phyloP scores from a whole-genome alignment of 2,113 vertebrate species.

The Asarcornis scutulata region DNA sequence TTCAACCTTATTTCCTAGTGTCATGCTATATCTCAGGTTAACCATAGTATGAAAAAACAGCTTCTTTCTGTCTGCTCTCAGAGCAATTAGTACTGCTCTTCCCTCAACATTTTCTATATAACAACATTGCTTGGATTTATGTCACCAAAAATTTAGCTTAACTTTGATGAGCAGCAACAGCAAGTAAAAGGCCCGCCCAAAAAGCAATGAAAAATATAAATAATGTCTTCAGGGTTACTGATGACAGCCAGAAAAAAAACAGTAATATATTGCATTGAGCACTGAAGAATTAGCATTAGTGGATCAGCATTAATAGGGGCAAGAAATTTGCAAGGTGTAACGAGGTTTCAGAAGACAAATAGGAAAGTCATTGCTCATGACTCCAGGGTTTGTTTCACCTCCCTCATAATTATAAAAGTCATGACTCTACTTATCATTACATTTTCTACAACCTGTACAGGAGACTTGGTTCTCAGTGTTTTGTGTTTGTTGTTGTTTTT shows the following conservation, averaged over 20 bases:
- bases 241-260: not conserved
- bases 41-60: not conserved
- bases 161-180: not conserved
- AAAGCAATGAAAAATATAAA: not conserved
- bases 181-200: not conserved
- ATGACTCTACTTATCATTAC: not conserved
- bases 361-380: slow-evolving; percentile 39
- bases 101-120: not conserved
- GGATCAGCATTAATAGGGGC: slow-evolving; percentile 33
- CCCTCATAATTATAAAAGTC: not conserved
- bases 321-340: slow-evolving; percentile 40
- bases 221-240: not conserved
- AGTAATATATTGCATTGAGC: not conserved
- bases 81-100: not conserved
- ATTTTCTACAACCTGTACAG: slow-evolving; percentile 21
- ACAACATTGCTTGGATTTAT: not conserved
- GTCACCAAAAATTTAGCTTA: not conserved
- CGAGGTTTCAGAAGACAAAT: slow-evolving; percentile 46
- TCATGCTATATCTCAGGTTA: not conserved
- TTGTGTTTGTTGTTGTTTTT: too few relatives aligned
- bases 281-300: not conserved
- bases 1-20: not conserved
- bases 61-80: not conserved
- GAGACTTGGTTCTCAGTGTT: not conserved
- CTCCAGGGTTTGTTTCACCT: slow-evolving; percentile 58